A percentile compares a stretch with the other conserved stretches of the same genome.
Conservation (phyloP, 2,888 invertebrate genomes). For the Uropetala carovei region DNA sequence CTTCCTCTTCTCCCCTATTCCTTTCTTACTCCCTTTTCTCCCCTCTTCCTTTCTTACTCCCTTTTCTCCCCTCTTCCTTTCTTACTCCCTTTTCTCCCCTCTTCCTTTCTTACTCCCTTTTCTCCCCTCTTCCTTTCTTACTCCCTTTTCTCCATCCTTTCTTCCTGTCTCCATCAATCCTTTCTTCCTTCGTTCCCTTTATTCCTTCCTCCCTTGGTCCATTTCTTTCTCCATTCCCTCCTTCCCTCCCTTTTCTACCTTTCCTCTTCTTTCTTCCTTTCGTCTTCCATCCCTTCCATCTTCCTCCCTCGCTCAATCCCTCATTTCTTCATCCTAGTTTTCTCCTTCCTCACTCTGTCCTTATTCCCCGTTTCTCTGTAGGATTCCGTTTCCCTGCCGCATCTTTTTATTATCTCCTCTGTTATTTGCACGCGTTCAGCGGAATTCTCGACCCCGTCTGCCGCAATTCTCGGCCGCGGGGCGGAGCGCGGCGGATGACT, state of each 20-base stretch:
- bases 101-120: not conserved
- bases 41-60: not conserved
- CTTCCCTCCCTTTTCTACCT: not conserved
- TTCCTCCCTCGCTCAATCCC: not conserved
- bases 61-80: not conserved
- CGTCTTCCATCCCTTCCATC: not conserved
- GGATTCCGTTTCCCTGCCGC: not conserved
- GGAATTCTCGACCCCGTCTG: constrained; percentile 30
- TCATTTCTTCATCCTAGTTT: not conserved
- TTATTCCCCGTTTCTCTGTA: not conserved
- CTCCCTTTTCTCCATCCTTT: not conserved
- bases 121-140: not conserved
- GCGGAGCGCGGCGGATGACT: not conserved
- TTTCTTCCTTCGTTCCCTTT: not conserved
- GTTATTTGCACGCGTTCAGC: not conserved
- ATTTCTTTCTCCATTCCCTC: not conserved
- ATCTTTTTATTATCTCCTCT: not conserved
- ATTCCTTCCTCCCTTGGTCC: not conserved
- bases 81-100: not conserved
- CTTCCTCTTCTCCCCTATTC: not conserved
- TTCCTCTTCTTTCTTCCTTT: not conserved
- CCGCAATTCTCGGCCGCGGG: not conserved
- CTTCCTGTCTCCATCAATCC: not conserved
- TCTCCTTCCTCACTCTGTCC: too few relatives aligned
- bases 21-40: not conserved